These are phyloP conservation scores for Moxostoma hubbsi DNA, from an alignment of 2,797 vertebrate genomes.

Conservation along the genomic window DNA sequence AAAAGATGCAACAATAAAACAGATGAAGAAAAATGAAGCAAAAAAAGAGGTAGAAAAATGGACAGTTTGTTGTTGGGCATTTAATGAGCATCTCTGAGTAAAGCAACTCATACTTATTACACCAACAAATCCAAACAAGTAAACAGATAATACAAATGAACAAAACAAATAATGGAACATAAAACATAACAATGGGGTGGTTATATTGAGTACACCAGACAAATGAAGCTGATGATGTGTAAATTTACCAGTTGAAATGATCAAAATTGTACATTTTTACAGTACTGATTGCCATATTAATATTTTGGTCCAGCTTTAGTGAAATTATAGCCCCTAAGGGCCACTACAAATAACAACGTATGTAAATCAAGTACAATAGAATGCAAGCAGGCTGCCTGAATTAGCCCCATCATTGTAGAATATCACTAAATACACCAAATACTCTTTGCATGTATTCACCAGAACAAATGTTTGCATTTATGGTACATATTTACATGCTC, in stretches of 20 bases:
- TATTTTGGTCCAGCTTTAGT: slow-evolving; percentile 3
- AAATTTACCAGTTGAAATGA: neutral
- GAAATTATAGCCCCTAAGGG: neutral
- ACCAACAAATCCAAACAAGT: slow-evolving; percentile 56
- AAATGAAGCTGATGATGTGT: neutral
- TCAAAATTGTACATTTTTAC: neutral
- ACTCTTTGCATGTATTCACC: slow-evolving; percentile 1
- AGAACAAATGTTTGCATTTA: neutral
- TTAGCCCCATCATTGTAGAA: too few relatives aligned
- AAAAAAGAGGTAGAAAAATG: neutral
- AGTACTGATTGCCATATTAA: neutral
- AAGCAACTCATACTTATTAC: slow-evolving; percentile 21
- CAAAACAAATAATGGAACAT: slow-evolving; percentile 22
- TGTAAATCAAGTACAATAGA: neutral
- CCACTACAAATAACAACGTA: neutral
- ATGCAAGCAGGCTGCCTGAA: neutral
- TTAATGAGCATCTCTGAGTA: slow-evolving; percentile 50
- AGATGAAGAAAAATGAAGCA: slow-evolving; percentile 4
- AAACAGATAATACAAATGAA: slow-evolving; percentile 17
- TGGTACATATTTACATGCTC: slow-evolving; percentile 27
- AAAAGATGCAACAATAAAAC: neutral
- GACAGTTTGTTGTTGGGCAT: slow-evolving; percentile 33
- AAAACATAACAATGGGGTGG: slow-evolving; percentile 9
- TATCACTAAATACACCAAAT: neutral
- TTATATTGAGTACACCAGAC: slow-evolving; percentile 56